Base-by-base conservation (phyloP, 2,797 vertebrate species). In the Lepidocolaptes lacrymiger region DNA sequence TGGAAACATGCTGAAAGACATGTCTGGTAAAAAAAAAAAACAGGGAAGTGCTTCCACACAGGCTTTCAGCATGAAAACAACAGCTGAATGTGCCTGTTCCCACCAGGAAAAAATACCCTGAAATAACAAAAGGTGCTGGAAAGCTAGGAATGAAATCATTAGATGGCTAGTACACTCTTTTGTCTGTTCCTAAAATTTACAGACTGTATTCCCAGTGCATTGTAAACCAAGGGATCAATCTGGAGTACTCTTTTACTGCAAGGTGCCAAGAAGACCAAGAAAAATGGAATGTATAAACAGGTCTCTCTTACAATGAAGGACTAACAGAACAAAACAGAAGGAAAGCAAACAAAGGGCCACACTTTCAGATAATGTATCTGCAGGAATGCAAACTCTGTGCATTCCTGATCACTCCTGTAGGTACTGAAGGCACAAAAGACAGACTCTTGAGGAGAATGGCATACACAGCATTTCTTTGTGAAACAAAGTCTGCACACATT, bases 61-160 rank as follows among this genome's bases (percentile, higher is more conserved):
- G 80, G 34, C 64, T 93, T 91, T 91, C 91, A 93, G 85, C 89
- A 81, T 77, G 88, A 97, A 98, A 98, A 98, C 96, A 98, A 96
- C 97, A 98, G 97, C 97, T 98, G 97, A 97, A 92, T 51, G 83
- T 69, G 93, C 85, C 95, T 69, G 91, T 95, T 97, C 95, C 85
- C 85, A 91, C 67, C 84, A 95, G 97, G 95, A 91, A 95, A 94
- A 96, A 96, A 97, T 81, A 91, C 17, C 86, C 91, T 88, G 92
- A 88, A 96, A 94, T 95, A 97, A 95, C 94, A 97, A 97, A 97
- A 96, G 97, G 91, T 95, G 88, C 85, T 97, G 96, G 94, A 96
- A 95, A 95, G 71, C 85, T 95, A 97, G 94, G 97, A 95, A 91
- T 96, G 89, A 97, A 96, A 95, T 97, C 91, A 96, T 98, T 92